phyloP scores from a whole-genome alignment of 2,113 vertebrate genomes.

The Artemisiospiza belli region DNA sequence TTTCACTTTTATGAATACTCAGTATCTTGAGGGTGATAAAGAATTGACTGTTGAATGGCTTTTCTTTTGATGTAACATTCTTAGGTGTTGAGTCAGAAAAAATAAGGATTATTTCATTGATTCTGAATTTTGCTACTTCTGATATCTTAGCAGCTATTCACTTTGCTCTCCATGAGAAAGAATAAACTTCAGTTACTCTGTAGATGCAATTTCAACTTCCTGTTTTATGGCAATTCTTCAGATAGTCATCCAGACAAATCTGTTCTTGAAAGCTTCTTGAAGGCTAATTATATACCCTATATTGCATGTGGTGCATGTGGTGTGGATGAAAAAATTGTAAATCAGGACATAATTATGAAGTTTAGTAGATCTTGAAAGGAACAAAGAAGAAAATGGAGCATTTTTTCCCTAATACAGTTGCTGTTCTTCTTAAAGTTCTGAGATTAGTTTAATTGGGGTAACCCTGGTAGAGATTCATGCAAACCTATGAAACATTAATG shows the following conservation, averaged over 20 bases:
- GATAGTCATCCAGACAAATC: not conserved
- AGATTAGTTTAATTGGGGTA: not conserved
- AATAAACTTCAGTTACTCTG: not conserved
- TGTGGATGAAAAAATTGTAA: not conserved
- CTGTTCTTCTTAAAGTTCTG: not conserved
- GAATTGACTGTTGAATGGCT: not conserved
- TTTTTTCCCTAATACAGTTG: not conserved
- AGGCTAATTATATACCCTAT: not conserved
- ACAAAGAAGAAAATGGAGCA: not conserved
- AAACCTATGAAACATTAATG: not conserved
- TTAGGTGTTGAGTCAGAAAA: not conserved
- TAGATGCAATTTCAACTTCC: not conserved
- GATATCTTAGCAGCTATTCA: not conserved
- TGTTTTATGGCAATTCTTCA: not conserved
- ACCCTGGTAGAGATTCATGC: not conserved
- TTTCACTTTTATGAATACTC: not conserved
- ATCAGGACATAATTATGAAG: not conserved
- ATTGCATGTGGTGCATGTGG: not conserved
- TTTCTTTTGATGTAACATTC: not conserved
- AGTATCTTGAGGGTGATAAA: not conserved
- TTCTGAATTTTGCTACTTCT: not conserved
- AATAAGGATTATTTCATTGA: not conserved
- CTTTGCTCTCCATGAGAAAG: not conserved
- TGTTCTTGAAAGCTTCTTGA: conserved; percentile 19
- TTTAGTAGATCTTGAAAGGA: not conserved